Evolutionary conservation across 2,888 invertebrate species (phyloP), one percentile per base, ranked within the genome.

Genomic region (Mimachlamys varia): DNA sequence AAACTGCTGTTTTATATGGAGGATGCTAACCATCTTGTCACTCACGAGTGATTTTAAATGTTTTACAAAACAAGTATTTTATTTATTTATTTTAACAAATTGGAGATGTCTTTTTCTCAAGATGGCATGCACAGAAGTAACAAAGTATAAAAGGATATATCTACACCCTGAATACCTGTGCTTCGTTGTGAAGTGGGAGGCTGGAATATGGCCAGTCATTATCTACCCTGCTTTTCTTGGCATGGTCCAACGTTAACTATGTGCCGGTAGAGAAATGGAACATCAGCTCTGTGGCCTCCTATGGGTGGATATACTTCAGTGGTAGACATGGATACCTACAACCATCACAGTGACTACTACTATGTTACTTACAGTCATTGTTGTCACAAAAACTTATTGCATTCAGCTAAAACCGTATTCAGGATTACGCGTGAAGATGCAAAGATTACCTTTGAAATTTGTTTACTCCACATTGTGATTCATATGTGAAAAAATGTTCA

Each of bases 21-120:
- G 33, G 76, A 76, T 33, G 10, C 12, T 27, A 33, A 22, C 33
- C 76, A 76, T 76, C 76, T 76, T 33, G 33, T 12, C 33, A 10
- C 13, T 33, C 76, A 33, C 12, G 13, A 76, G 33, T 76, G 27
- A 1, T 76, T 76, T 76, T 76, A 13, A 33, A 76, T 27, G 76
- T 76, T 76, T 76, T 76, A 76, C 33, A 76, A 76, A 76, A 76
- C 27, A 76, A 76, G 76, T 76, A 76, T 76, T 76, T 76, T 76
- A 33, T 76, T 76, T 76, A 76, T 76, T 76, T 76, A 76, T 76
- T 76, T 76, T 76, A 76, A 76, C 27, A 10, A 33, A 76, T 76
- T 76, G 76, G 33, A 76, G 76, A 76, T 76, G 33, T 76, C 33
- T 76, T 76, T 76, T 76, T 76, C 76, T 76, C 33, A 76, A 33